Base-by-base conservation (phyloP, 2,888 invertebrate genomes). In the Blastobasis adustella region DNA sequence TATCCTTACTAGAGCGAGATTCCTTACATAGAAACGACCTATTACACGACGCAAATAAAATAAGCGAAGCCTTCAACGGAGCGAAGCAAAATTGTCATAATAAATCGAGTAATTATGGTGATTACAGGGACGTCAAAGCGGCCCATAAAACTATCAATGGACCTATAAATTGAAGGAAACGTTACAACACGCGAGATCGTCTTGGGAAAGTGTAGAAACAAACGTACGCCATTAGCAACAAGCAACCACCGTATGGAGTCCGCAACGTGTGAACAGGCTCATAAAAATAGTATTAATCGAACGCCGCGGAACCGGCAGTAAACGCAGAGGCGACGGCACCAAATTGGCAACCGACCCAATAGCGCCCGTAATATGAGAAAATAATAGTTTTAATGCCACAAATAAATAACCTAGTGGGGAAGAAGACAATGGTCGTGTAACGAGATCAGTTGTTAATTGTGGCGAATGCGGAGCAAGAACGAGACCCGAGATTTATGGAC, bases 361-460 rank as follows among this genome's bases (percentile, higher is more conserved):
- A 62, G 59, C 63, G 63, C 58, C 60, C 62, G 73, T 73, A 76
- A 81, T 74, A 75, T 70, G 72, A 76, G 75, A 79, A 75, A 73
- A 86, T 83, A 84, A 82, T 86, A 82, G 79, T 81, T 79, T 76
- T 82, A 82, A 81, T 82, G 79, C 75, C 69, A 76, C 72, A 79
- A 78, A 85, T 87, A 86, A 87, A 88, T 84, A 82, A 82, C 77
- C 65, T 65, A 65, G 66, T 68, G 73, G 65, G 74, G 71, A 74
- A 71, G 77, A 79, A 84, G 76, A 88, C 86, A 88, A 88, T 86
- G 79, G 75, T 79, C 66, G 63, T 63, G 83, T 85, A 83, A 85
- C 79, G 73, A 81, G 82, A 85, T 82, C 76, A 79, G 69, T 71
- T 79, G 80, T 81, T 82, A 83, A 85, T 86, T 82, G 82, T 79